Evolutionary conservation across 1,140 invertebrate species (phyloP).

Genomic region (Lucilia sericata): DNA sequence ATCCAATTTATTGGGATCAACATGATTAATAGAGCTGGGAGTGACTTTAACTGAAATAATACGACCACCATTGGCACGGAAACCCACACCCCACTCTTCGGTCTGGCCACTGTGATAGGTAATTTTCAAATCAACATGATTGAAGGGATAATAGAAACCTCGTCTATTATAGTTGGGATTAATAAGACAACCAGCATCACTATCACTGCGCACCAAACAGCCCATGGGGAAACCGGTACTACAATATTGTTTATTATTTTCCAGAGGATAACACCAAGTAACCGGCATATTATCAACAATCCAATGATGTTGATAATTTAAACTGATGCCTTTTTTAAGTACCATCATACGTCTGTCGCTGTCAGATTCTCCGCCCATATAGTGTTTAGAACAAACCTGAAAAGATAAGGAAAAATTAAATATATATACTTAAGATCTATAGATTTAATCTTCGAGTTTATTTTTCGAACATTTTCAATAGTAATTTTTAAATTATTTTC

Average conservation of each 20-base stretch:
- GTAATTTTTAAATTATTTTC: too few species aligned
- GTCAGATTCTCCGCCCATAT: constrained; percentile 75
- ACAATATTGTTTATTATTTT: constrained; percentile 85
- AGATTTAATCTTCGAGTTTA: too few species aligned
- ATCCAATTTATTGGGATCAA: constrained; percentile 67
- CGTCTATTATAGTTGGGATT: constrained; percentile 71
- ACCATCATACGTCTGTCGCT: constrained; percentile 80
- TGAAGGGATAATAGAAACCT: constrained; percentile 92
- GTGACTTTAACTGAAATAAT: constrained; percentile 86
- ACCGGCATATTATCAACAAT: constrained; percentile 98
- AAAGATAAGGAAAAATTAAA: not conserved
- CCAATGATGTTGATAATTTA: constrained; percentile 99
- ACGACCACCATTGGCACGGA: constrained; percentile 84
- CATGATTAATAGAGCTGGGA: constrained; percentile 83
- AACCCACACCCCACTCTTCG: constrained; percentile 86
- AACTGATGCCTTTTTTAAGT: constrained; percentile 90
- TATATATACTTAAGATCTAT: too few species aligned
- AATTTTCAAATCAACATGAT: constrained; percentile 95
- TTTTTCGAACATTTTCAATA: too few species aligned
- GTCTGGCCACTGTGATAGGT: constrained; percentile 89
- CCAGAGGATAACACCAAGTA: constrained; percentile 90
- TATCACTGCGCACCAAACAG: constrained; percentile 77
- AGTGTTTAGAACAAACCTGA: constrained; percentile 76
- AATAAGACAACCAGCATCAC: constrained; percentile 66
- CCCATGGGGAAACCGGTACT: constrained; percentile 98